Conservation (phyloP, 2,797 vertebrate genomes). For the Phataginus tricuspis region DNA sequence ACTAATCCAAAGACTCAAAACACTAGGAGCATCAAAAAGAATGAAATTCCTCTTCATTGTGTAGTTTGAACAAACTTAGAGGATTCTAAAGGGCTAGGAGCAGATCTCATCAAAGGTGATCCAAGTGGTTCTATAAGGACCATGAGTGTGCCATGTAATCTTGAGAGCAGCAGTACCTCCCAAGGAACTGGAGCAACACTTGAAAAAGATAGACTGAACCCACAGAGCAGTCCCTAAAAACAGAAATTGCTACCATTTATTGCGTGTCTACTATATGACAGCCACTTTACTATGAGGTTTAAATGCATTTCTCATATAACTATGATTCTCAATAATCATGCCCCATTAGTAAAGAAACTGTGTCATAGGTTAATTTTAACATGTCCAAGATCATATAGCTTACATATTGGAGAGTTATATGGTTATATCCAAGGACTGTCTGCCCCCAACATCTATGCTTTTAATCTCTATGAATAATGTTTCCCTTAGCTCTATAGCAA, state of each 20-base stretch:
- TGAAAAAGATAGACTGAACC: conserved; percentile 33
- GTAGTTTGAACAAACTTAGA: conserved; percentile 43
- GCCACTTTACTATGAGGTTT: neutral
- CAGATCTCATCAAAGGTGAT: conserved; percentile 48
- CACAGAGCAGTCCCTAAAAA: neutral
- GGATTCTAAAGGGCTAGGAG: conserved; percentile 48
- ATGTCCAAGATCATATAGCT: neutral
- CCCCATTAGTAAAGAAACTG: neutral
- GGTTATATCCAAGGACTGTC: neutral
- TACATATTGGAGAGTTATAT: neutral
- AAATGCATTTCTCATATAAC: conserved; percentile 14
- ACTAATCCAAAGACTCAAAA: conserved; percentile 64
- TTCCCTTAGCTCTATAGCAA: neutral
- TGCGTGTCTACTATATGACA: neutral
- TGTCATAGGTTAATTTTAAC: neutral
- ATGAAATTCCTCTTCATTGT: conserved; percentile 55
- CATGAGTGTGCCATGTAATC: conserved; percentile 36
- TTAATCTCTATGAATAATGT: conserved; percentile 7
- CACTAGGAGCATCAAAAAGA: conserved; percentile 11
- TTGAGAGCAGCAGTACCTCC: conserved; percentile 12
- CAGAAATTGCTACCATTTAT: neutral
- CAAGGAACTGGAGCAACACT: conserved; percentile 11
- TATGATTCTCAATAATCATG: neutral
- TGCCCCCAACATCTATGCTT: neutral
- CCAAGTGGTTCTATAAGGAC: neutral